A percentile compares a stretch with the other conserved stretches of the same genome.
Evolutionary conservation across 2,113 vertebrate species (phyloP).

Genomic region (Brachirus orientalis): DNA sequence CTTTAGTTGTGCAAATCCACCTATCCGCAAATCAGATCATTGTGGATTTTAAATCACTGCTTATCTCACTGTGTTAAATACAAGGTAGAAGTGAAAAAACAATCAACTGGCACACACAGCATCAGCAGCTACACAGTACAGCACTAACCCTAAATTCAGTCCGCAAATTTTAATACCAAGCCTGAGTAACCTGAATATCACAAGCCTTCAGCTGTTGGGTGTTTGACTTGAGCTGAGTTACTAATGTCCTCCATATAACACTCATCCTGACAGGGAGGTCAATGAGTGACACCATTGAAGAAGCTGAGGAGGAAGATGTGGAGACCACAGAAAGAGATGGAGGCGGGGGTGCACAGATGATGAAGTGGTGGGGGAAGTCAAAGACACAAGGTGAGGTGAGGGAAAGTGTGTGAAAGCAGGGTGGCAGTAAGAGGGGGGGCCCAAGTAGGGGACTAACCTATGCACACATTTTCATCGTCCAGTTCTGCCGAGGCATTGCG

Average conservation of each 20-base stretch:
- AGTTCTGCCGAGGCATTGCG: conserved; percentile 97
- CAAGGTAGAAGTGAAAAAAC: background rate
- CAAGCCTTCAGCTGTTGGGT: background rate
- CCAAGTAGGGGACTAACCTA: conserved; percentile 92
- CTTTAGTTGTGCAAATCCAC: conserved; percentile 24
- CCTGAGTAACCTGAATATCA: background rate
- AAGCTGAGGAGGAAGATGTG: conserved; percentile 30
- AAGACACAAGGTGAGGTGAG: conserved; percentile 42
- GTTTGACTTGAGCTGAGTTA: conserved; percentile 2
- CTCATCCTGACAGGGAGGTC: conserved; percentile 1
- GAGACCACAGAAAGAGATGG: conserved; percentile 37
- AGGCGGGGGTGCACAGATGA: conserved; percentile 19
- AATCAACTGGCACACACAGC: too few relatives aligned
- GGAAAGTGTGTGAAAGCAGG: conserved; percentile 42
- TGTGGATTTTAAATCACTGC: background rate
- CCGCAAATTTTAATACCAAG: too few relatives aligned
- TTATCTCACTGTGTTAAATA: background rate
- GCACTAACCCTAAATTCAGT: background rate
- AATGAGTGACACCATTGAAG: background rate
- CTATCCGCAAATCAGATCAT: too few relatives aligned
- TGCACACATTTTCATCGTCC: conserved; percentile 99
- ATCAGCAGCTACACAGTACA: background rate
- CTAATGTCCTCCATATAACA: background rate
- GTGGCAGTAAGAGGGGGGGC: conserved; percentile 56
- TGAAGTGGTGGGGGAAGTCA: conserved; percentile 32